These are phyloP conservation scores for Mionectes macconnelli DNA, from an alignment of 2,113 vertebrate species.

Conservation along the genomic window DNA sequence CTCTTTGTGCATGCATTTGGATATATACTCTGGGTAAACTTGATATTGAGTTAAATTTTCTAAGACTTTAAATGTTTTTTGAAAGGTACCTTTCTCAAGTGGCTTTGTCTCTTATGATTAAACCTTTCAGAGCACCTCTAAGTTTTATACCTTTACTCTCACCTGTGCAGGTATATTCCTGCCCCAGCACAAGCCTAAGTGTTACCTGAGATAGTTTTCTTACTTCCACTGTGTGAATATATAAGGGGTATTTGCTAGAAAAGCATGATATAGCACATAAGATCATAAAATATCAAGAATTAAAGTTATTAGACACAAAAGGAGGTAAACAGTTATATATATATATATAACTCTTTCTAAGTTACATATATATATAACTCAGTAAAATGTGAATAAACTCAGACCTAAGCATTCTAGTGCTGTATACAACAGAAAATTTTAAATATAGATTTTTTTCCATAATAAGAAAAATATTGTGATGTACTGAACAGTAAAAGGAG, in stretches of 20 bases:
- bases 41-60: background rate
- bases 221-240: background rate
- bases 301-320: background rate
- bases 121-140: background rate
- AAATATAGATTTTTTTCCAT: background rate
- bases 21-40: background rate
- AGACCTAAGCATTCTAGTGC: background rate
- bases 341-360: no score
- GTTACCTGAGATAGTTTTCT: background rate
- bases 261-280: background rate
- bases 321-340: background rate
- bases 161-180: background rate
- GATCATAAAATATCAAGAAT: background rate
- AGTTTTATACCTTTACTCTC: background rate
- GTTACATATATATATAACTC: background rate
- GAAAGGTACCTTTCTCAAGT: background rate
- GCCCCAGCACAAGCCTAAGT: background rate
- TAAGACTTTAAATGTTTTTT: background rate
- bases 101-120: background rate
- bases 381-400: background rate
- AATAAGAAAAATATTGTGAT: background rate
- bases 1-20: background rate
- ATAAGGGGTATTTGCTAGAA: background rate
- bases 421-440: background rate
- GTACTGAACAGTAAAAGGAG: background rate